These are phyloP conservation scores for Notolabrus celidotus DNA, from an alignment of 2,797 vertebrate species.

Conservation along the genomic window DNA sequence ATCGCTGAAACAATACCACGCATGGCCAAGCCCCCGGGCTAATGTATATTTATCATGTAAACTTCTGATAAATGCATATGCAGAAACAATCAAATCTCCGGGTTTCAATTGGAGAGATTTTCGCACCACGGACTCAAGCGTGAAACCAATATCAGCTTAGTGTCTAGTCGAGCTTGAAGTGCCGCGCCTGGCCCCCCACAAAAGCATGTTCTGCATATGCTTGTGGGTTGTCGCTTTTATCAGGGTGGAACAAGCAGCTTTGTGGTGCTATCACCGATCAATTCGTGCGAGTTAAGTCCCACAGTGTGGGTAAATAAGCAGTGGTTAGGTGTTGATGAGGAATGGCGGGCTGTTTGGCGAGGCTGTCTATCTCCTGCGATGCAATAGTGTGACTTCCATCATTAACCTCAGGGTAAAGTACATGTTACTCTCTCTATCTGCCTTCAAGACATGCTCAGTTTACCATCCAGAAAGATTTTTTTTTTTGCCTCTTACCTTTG, in stretches of 20 bases:
- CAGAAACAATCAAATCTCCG: slow-evolving; percentile 85
- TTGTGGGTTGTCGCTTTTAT: slow-evolving; percentile 79
- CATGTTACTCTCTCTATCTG: slow-evolving; percentile 43
- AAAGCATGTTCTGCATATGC: slow-evolving; percentile 85
- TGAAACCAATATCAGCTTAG: slow-evolving; percentile 89
- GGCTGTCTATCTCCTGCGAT: slow-evolving; percentile 52
- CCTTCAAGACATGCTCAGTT: slow-evolving; percentile 27
- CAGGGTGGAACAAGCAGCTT: slow-evolving; percentile 82
- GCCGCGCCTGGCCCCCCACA: slow-evolving; percentile 67
- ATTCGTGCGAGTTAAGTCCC: slow-evolving; percentile 70
- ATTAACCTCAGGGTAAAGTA: slow-evolving; percentile 45
- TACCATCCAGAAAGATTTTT: slow-evolving; percentile 6
- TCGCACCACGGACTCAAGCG: slow-evolving; percentile 79
- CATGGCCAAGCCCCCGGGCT: slow-evolving; percentile 74
- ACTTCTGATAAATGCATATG: slow-evolving; percentile 86
- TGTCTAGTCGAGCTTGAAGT: slow-evolving; percentile 86
- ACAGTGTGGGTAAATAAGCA: slow-evolving; percentile 78
- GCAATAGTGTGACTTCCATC: slow-evolving; percentile 49
- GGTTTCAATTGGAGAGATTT: slow-evolving; percentile 82
- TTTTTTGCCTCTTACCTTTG: no score
- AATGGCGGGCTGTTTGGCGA: slow-evolving; percentile 69
- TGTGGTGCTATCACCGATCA: slow-evolving; percentile 76
- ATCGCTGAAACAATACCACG: slow-evolving; percentile 80
- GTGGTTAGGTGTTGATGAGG: slow-evolving; percentile 77
- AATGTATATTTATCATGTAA: slow-evolving; percentile 86